Evolutionary conservation across 2,888 invertebrate species (phyloP).

Genomic region (Drosophila lacicola): DNA sequence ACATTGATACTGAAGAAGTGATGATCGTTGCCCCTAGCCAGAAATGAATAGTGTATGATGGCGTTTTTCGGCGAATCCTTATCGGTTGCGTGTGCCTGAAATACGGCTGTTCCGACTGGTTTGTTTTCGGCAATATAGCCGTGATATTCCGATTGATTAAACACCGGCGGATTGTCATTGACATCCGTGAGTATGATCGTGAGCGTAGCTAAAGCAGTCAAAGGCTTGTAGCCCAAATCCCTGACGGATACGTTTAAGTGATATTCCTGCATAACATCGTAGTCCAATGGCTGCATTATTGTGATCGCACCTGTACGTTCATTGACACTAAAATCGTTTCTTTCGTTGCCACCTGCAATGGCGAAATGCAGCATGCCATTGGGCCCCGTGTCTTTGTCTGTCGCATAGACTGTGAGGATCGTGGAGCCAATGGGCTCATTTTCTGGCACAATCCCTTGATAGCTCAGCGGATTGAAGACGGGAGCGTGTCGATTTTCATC

Average conservation of each 20-base stretch:
- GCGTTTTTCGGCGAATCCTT: conserved; percentile 95
- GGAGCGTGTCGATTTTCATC: conserved; percentile 93
- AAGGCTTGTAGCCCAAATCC: conserved; percentile 93
- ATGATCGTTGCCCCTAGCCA: conserved; percentile 91
- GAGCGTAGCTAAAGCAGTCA: conserved; percentile 91
- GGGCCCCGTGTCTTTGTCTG: conserved; percentile 94
- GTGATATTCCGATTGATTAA: conserved; percentile 91
- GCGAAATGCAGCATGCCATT: conserved; percentile 95
- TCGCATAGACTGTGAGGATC: conserved; percentile 93
- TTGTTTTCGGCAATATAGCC: conserved; percentile 94
- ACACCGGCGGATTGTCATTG: conserved; percentile 96
- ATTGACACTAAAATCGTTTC: conserved; percentile 92
- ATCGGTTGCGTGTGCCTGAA: conserved; percentile 91
- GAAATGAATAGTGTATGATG: conserved; percentile 91
- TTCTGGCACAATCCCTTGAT: conserved; percentile 96
- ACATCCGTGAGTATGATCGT: conserved; percentile 95
- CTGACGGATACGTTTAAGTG: conserved; percentile 94
- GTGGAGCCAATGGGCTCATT: conserved; percentile 94
- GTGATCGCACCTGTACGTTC: conserved; percentile 91
- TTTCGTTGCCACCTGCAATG: conserved; percentile 93
- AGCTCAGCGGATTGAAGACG: conserved; percentile 92
- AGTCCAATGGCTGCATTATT: conserved; percentile 93
- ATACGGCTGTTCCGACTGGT: conserved; percentile 90
- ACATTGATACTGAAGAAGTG: conserved; percentile 92
- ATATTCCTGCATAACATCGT: conserved; percentile 93